Conservation (phyloP, 2,888 invertebrate genomes). For the Erebia epiphron region DNA sequence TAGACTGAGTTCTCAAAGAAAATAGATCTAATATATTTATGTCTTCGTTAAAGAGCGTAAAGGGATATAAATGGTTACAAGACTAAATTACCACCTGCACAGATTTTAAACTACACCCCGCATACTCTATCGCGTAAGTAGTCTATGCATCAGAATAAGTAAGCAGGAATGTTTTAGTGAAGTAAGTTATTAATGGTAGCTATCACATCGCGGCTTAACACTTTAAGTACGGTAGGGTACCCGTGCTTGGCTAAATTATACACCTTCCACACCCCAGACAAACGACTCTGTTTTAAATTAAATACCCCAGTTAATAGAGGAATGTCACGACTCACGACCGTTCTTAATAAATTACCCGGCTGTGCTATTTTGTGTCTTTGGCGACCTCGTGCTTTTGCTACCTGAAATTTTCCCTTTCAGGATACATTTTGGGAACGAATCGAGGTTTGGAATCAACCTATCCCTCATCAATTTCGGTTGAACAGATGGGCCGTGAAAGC, state of each 20-base stretch:
- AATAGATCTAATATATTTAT: too few relatives aligned
- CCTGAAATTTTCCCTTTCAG: not conserved
- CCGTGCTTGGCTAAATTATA: constrained; percentile 57
- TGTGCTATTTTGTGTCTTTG: constrained; percentile 6
- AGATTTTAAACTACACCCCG: not conserved
- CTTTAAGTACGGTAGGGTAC: constrained; percentile 67
- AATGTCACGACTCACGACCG: constrained; percentile 16
- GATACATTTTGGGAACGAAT: not conserved
- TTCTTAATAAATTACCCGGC: constrained; percentile 16
- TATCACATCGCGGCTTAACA: constrained; percentile 65
- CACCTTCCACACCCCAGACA: constrained; percentile 53
- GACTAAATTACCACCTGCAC: too few relatives aligned
- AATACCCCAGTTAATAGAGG: constrained; percentile 19
- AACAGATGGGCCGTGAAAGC: too few relatives aligned
- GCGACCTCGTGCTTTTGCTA: not conserved
- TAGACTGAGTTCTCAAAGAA: too few relatives aligned
- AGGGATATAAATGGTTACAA: too few relatives aligned
- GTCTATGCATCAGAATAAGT: constrained; percentile 56
- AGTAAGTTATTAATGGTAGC: constrained; percentile 65
- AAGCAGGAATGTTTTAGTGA: constrained; percentile 47
- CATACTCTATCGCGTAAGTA: constrained; percentile 26
- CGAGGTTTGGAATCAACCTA: too few relatives aligned
- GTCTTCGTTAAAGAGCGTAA: too few relatives aligned
- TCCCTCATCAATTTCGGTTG: too few relatives aligned
- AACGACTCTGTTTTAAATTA: constrained; percentile 53